These are phyloP conservation scores for Campoletis sonorensis DNA, from an alignment of 1,140 invertebrate genomes.

Conservation along the genomic window DNA sequence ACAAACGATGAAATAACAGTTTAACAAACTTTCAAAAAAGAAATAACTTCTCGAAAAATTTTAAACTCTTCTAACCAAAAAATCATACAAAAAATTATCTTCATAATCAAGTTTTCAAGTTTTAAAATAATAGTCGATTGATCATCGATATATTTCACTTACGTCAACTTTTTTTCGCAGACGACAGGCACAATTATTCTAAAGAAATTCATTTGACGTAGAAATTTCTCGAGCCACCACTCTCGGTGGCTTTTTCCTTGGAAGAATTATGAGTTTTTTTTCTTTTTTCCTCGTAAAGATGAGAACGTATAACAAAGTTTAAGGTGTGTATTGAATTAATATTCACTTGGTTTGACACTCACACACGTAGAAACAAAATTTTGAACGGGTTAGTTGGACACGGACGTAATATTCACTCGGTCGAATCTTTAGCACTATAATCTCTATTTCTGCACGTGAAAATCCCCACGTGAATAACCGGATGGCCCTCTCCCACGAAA, in stretches of 20 bases:
- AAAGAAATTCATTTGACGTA: not conserved
- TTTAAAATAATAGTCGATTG: not conserved
- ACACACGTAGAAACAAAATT: not conserved
- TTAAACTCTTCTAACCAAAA: too few species aligned
- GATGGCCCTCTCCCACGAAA: not conserved
- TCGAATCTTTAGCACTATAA: constrained; percentile 2
- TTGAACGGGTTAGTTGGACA: not conserved
- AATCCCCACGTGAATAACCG: constrained; percentile 1
- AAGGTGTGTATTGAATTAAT: not conserved
- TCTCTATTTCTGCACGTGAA: constrained; percentile 3
- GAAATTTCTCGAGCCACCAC: too few species aligned
- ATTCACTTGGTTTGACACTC: not conserved
- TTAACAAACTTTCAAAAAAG: too few species aligned
- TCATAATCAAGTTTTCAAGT: too few species aligned
- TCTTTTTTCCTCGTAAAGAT: too few species aligned
- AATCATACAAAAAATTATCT: too few species aligned
- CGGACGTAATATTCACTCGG: not conserved
- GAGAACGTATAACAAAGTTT: not conserved
- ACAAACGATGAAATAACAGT: too few species aligned
- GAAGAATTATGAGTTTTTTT: too few species aligned
- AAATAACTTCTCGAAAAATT: too few species aligned
- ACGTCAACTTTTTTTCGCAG: not conserved
- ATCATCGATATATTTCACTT: not conserved
- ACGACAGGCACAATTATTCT: not conserved
- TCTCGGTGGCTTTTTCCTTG: too few species aligned